Evolutionary conservation across 2,797 vertebrate genomes (phyloP).

Genomic region (Tragopan temminckii): DNA sequence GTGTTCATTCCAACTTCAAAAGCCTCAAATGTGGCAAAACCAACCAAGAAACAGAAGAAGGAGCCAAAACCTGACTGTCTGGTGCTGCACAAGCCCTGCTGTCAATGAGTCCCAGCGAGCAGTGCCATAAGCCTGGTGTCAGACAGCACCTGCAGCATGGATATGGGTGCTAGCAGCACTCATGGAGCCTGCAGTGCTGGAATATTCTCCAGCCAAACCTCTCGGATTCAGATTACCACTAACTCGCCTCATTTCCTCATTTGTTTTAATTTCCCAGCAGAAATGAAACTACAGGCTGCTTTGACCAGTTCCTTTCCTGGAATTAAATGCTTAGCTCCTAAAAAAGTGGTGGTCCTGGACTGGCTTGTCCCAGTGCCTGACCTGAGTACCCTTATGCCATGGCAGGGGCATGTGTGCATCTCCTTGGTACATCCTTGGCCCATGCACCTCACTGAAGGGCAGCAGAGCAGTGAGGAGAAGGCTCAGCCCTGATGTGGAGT

Average conservation of each 20-base stretch:
- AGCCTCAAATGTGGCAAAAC: not conserved
- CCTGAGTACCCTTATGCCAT: rapidly evolving
- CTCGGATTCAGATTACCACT: slow-evolving; percentile 2
- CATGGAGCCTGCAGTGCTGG: not conserved
- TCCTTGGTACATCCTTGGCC: not conserved
- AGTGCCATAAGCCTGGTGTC: not conserved
- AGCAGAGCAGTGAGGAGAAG: not conserved
- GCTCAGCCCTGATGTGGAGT: not conserved
- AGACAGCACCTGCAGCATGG: not conserved
- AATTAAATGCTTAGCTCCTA: not conserved
- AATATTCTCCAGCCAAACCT: slow-evolving; percentile 19
- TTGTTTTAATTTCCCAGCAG: slow-evolving; percentile 1
- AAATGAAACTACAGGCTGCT: not conserved
- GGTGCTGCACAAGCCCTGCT: not conserved
- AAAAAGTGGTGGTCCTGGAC: not conserved
- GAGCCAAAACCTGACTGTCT: not conserved
- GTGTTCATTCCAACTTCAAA: not conserved
- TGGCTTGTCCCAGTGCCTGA: not conserved
- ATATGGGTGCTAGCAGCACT: not conserved
- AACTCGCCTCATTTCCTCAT: slow-evolving; percentile 18
- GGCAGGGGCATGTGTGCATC: not conserved
- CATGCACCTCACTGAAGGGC: not conserved
- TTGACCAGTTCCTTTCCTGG: slow-evolving; percentile 8
- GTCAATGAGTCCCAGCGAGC: not conserved
- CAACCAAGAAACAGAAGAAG: not conserved